A percentile compares a stretch with the other conserved stretches of the same genome.
Evolutionary conservation across 2,888 invertebrate species (phyloP).

Genomic region (Cheilosia grossa): DNA sequence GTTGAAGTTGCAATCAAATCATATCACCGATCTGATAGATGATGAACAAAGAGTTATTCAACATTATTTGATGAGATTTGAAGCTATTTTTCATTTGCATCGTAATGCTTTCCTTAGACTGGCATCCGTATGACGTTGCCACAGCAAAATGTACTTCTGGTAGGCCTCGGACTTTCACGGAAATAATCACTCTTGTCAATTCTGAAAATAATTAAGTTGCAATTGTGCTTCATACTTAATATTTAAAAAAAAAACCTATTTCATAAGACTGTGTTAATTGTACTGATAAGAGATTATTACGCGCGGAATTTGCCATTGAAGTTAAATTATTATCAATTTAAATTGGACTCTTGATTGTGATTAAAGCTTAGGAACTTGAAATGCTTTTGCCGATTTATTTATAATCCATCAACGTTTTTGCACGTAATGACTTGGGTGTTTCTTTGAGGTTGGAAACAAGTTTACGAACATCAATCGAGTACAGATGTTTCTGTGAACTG

Average conservation of each 20-base stretch:
- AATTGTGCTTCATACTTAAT: not conserved
- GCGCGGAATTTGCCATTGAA: slow-evolving; percentile 37
- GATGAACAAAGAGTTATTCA: no score
- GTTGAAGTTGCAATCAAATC: no score
- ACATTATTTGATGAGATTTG: no score
- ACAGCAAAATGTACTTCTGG: not conserved
- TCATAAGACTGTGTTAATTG: slow-evolving; percentile 11
- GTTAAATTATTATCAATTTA: slow-evolving; percentile 40
- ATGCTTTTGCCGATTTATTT: not conserved
- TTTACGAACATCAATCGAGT: not conserved
- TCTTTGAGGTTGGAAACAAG: slow-evolving; percentile 5
- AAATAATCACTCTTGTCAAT: not conserved
- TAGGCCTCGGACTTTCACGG: not conserved
- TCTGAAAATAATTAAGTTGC: not conserved
- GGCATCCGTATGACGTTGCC: no score
- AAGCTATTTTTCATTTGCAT: no score
- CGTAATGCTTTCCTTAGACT: no score
- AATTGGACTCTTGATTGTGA: slow-evolving; percentile 53
- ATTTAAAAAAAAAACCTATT: not conserved
- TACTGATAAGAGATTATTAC: slow-evolving; percentile 24
- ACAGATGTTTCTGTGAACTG: no score
- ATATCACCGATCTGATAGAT: no score
- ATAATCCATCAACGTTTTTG: not conserved
- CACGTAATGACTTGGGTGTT: not conserved
- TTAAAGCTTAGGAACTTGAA: slow-evolving; percentile 29